Base-by-base conservation (phyloP, 1,140 invertebrate genomes). In the Bombyx mandarina region DNA sequence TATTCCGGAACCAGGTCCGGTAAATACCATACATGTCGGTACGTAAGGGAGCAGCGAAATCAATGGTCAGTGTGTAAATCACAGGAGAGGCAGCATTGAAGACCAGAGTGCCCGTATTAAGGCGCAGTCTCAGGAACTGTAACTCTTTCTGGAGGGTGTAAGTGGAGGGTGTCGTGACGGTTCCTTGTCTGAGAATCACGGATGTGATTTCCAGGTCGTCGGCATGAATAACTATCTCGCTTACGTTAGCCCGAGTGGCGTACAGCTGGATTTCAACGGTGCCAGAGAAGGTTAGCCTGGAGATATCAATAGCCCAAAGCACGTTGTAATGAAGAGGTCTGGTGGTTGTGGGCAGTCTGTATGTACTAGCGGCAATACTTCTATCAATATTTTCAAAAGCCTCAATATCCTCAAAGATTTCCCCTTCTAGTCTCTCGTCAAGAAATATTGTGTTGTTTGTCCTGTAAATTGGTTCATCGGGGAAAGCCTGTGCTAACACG, bases 11-110 rank as follows among this genome's bases (percentile, higher is more conserved):
- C 57, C 88, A 92, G 76, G 93, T 95, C 58, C 90, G 89, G 70
- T 97, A 97, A 70, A 97, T 94, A 12, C 95, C 96, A 49, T 90
- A 88, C 89, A 93, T 91, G 45, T 92, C 90, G 18, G 88, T 79
- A 56, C 89, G 80, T 61, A 92, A 73, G 0, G 60, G 42, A 44
- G 90, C 89, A 0, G 49, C 76, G 54, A 90, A 93, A 0, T 52
- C 50, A 45, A 92, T 87, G 3, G 69, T 64, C 9, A 92, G 79
- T 0, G 56, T 73, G 35, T 92, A 85, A 1, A 60, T 7, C 0
- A 66, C 61, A 3, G 76, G 74, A 4, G 35, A 60, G 0, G 9
- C 8, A 7, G 89, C 63, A 18, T 66, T 59, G 2, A 66, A 57
- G 0, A 56, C 6, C 3, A 90, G 58, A 2, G 59, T 63, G 0